Percentiles rank a stretch among this genome's conserved stretches.
phyloP scores from a whole-genome alignment of 2,113 vertebrate genomes.

The Callaeas wilsoni region DNA sequence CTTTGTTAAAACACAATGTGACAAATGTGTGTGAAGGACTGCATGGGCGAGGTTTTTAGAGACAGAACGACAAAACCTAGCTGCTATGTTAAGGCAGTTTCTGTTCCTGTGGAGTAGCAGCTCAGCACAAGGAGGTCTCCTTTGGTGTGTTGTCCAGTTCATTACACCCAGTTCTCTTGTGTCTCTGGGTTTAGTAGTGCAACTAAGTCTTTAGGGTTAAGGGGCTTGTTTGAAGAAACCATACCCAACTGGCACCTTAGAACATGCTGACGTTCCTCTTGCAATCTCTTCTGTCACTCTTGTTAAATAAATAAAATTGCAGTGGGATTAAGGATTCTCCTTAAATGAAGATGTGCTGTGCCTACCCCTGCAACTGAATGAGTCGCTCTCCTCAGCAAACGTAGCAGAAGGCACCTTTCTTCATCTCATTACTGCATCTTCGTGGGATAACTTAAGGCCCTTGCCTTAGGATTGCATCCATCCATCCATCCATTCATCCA shows the following conservation, averaged over 20 bases:
- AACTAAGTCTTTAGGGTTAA: slow-evolving; percentile 34
- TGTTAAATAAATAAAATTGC: neutral
- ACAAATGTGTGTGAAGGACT: neutral
- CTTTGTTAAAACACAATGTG: neutral
- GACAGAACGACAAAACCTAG: slow-evolving; percentile 16
- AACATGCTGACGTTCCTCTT: neutral
- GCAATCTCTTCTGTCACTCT: neutral
- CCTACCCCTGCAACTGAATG: neutral
- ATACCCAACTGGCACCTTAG: neutral
- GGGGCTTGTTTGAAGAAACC: slow-evolving; percentile 23
- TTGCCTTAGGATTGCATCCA: neutral
- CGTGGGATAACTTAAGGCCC: neutral
- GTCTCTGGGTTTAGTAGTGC: slow-evolving; percentile 57
- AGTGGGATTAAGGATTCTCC: neutral
- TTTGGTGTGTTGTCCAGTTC: slow-evolving; percentile 54
- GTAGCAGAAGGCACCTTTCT: slow-evolving; percentile 61
- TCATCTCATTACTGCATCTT: neutral
- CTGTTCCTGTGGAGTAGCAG: slow-evolving; percentile 50
- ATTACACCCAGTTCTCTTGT: slow-evolving; percentile 32
- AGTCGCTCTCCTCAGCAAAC: neutral
- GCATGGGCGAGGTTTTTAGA: neutral
- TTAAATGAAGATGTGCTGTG: neutral
- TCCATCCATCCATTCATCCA: neutral
- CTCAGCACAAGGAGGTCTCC: slow-evolving; percentile 57
- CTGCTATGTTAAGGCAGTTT: slow-evolving; percentile 63